phyloP scores from a whole-genome alignment of 1,140 invertebrate genomes.

The Whitmania pigra region DNA sequence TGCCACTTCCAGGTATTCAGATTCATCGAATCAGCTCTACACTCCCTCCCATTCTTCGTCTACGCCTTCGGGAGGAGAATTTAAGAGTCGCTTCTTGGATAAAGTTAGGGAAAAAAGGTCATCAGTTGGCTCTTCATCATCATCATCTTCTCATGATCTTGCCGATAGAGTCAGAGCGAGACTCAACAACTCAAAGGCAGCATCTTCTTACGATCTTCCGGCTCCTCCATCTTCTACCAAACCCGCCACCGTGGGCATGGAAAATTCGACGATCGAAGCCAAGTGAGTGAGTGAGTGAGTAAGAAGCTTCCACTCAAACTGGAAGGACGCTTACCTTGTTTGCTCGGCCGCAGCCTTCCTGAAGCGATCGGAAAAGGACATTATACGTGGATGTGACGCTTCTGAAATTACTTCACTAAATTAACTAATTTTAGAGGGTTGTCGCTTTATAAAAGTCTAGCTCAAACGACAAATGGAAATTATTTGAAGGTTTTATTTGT shows the following conservation, averaged over 20 bases:
- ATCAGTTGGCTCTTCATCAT: no score
- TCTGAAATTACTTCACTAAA: no score
- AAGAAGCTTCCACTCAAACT: not conserved
- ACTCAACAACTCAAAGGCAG: not conserved
- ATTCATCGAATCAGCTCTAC: not conserved
- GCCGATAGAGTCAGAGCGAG: slow-evolving; percentile 9
- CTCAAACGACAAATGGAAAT: no score
- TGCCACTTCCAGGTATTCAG: not conserved
- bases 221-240: not conserved
- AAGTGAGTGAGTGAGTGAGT: no score
- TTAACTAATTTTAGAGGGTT: no score
- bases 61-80: not conserved
- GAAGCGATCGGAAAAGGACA: not conserved
- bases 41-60: not conserved
- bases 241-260: not conserved
- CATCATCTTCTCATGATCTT: not conserved
- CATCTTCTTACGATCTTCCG: not conserved
- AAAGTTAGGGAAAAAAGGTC: slow-evolving; percentile 15
- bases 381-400: not conserved
- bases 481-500: no score
- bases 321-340: not conserved
- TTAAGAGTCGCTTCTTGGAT: slow-evolving; percentile 17
- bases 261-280: not conserved
- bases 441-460: no score
- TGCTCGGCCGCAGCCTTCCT: not conserved